These are phyloP conservation scores for Gambusia yucatana DNA, from an alignment of 2,797 vertebrate genomes.

Conservation along the genomic window DNA sequence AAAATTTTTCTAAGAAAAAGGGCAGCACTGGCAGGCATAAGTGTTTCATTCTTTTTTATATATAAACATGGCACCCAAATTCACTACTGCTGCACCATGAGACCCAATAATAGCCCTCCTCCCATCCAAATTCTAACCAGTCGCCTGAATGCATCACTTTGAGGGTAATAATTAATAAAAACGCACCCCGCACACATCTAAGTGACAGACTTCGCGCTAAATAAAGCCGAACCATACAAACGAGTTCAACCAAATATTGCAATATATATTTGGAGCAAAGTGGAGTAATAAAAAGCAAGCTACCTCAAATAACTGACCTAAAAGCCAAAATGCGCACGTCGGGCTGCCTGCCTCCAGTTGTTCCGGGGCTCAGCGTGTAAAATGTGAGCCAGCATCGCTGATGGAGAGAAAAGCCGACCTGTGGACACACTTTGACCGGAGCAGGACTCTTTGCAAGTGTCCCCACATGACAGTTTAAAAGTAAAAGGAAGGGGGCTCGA, in stretches of 20 bases:
- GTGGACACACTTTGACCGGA: slow-evolving; percentile 56
- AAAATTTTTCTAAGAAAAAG: neutral
- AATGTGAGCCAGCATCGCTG: slow-evolving; percentile 65
- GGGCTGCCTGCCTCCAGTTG: slow-evolving; percentile 65
- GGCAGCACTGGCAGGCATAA: slow-evolving; percentile 6
- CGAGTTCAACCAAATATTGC: neutral
- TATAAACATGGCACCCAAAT: slow-evolving; percentile 16
- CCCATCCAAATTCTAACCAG: slow-evolving; percentile 3
- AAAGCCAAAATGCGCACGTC: slow-evolving; percentile 76
- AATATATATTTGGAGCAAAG: neutral
- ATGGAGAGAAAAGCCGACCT: slow-evolving; percentile 46
- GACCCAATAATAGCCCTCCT: slow-evolving; percentile 7
- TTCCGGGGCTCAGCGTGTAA: slow-evolving; percentile 64
- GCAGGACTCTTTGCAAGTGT: slow-evolving; percentile 58
- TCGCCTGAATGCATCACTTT: slow-evolving; percentile 1
- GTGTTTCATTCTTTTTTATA: slow-evolving; percentile 45
- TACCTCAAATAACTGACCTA: slow-evolving; percentile 72
- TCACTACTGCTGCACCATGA: slow-evolving; percentile 5
- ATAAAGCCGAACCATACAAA: neutral
- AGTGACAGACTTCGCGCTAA: neutral
- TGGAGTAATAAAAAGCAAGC: neutral
- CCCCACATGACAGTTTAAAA: slow-evolving; percentile 47
- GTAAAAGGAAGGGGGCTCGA: slow-evolving; percentile 63
- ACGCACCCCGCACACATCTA: neutral
- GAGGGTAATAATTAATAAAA: neutral